Percentiles rank a stretch among this genome's conserved stretches.
These are phyloP conservation scores for Brachyrhaphis roseni DNA, from an alignment of 2,797 vertebrate species.

Conservation along the genomic window DNA sequence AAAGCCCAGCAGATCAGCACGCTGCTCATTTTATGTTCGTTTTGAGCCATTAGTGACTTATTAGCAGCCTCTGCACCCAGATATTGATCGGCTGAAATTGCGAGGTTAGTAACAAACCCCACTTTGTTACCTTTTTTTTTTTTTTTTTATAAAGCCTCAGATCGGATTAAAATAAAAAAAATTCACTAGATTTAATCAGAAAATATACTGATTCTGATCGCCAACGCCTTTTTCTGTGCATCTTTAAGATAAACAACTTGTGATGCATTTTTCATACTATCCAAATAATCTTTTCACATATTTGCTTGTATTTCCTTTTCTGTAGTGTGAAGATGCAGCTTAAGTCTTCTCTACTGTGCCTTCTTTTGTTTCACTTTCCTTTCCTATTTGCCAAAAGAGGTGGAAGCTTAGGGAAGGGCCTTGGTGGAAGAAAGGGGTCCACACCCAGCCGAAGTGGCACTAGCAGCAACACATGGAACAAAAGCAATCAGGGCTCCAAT, in stretches of 20 bases:
- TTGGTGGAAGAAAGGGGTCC: not conserved
- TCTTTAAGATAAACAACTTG: not conserved
- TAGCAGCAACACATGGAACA: conserved; percentile 9
- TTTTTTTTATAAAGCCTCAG: not conserved
- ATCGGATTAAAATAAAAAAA: not conserved
- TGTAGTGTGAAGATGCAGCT: conserved; percentile 31
- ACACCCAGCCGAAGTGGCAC: not conserved
- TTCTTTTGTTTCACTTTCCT: not conserved
- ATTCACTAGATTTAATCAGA: not conserved
- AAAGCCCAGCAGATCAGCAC: not conserved
- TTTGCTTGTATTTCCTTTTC: conserved; percentile 2
- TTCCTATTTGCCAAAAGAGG: not conserved
- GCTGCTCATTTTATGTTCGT: not conserved
- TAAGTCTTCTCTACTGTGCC: not conserved
- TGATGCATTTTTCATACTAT: not conserved
- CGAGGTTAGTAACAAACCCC: not conserved
- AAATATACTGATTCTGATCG: not conserved
- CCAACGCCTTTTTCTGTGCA: not conserved
- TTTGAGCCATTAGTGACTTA: not conserved
- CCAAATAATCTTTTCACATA: not conserved
- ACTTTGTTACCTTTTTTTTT: not conserved
- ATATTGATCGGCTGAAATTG: not conserved
- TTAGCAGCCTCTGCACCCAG: not conserved
- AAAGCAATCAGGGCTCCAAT: not conserved
- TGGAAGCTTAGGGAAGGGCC: not conserved